Evolutionary conservation across 2,888 invertebrate genomes (phyloP), one percentile per base, ranked within the genome.

Genomic region (Dexiosoma caninum): DNA sequence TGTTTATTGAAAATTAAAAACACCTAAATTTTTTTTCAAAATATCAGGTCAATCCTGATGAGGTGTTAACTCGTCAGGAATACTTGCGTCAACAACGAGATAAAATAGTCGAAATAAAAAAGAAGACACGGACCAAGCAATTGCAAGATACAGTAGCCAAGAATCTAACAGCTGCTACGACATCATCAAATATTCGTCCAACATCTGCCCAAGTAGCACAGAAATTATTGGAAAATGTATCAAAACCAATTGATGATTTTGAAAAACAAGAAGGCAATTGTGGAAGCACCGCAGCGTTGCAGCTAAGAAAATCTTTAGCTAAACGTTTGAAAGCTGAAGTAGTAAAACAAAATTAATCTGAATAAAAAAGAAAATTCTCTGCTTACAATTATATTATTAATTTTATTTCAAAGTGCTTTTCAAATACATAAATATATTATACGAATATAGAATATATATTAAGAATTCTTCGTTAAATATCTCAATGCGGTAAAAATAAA

Each of bases 31-130:
- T 42, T 57, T 57, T 46, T 49, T n/a, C 12, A 37, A 14, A 27
- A 1, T 12, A 10, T 2, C 14, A 92, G 90, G 88, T 92, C 40
- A 91, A 91, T 84, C 90, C 91, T 21, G 91, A 91, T 74, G 97
- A 97, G 84, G 91, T 97, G 55, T 92, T 93, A 80, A 93, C 93
- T 72, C 92, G 98, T 0, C 96, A 97, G 86, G 94, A 95, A 83
- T 98, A 98, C 89, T 91, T 98, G 72, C 93, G 95, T 67, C 94
- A 95, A 78, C 98, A 98, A 88, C 92, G 98, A 23, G 98, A 98
- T 89, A 97, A 97, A 88, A 92, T 98, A 66, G 92, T 98, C 49
- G 95, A 95, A 19, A 91, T 98, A 87, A 98, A 98, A 90, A 96
- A 95, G 87, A 94, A 95, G 87, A 97, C 95, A 21, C 92, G 98